Evolutionary conservation across 2,888 invertebrate genomes (phyloP).

Genomic region (Bellardia pandia): DNA sequence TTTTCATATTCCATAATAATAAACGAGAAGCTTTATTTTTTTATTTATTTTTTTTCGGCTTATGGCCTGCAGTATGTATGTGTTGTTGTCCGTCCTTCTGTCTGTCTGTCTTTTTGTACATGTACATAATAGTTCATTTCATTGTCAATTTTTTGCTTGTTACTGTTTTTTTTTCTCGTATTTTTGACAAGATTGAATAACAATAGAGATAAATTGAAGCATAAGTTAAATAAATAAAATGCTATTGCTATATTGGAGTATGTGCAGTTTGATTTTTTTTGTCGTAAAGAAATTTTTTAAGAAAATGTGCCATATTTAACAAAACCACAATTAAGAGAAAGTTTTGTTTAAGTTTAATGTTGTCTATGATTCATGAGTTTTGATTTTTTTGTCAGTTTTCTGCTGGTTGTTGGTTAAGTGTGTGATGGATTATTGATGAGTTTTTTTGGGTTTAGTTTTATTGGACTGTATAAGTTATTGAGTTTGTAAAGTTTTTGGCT

Average conservation of each 20-base stretch:
- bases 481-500: too few species aligned
- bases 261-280: not conserved
- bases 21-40: conserved; percentile 21
- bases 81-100: not conserved
- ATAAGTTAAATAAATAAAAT: conserved; percentile 33
- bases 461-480: not conserved
- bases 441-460: not conserved
- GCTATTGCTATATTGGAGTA: not conserved
- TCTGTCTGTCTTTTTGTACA: not conserved
- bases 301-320: conserved; percentile 41
- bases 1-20: conserved; percentile 37
- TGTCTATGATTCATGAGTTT: conserved; percentile 53
- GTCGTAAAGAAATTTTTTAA: conserved; percentile 17
- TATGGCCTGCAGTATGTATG: conserved; percentile 10
- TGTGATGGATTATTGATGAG: conserved; percentile 17
- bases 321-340: conserved; percentile 54
- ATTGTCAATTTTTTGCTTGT: conserved; percentile 43
- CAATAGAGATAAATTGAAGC: conserved; percentile 70
- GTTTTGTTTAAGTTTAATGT: conserved; percentile 30
- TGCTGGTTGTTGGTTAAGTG: not conserved
- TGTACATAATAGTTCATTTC: conserved; percentile 42
- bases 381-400: conserved; percentile 14
- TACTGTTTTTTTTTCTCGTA: not conserved
- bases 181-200: conserved; percentile 66
- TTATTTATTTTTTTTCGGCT: conserved; percentile 22